phyloP scores from a whole-genome alignment of 2,888 invertebrate genomes.

The Drosophila fulvimacula region DNA sequence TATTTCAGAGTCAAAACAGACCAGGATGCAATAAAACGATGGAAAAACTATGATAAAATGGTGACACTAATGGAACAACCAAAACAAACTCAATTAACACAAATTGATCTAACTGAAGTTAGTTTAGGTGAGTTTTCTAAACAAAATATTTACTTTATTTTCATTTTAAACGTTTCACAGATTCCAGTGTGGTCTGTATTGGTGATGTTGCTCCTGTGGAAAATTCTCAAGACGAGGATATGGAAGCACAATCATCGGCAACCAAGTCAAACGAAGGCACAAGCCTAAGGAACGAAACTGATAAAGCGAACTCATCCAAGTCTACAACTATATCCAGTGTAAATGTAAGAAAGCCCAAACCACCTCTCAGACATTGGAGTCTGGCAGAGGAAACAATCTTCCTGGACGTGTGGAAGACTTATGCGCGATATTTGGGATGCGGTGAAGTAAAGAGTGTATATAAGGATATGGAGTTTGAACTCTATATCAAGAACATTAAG shows the following conservation, averaged over 20 bases:
- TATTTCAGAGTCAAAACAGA: slow-evolving; percentile 1
- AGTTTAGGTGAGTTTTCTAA: slow-evolving; percentile 28
- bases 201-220: slow-evolving; percentile 13
- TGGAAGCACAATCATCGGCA: neutral
- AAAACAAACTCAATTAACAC: neutral
- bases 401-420: slow-evolving; percentile 44
- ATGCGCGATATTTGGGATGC: slow-evolving; percentile 9
- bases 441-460: slow-evolving; percentile 17
- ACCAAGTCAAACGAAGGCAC: neutral
- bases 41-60: slow-evolving; percentile 25
- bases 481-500: slow-evolving; percentile 15
- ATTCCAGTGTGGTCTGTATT: slow-evolving; percentile 6
- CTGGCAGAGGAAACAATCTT: slow-evolving; percentile 39
- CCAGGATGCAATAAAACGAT: neutral
- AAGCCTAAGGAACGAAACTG: neutral
- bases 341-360: neutral
- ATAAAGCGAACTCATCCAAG: neutral
- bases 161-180: slow-evolving; percentile 1
- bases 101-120: neutral
- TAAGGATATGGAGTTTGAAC: slow-evolving; percentile 36
- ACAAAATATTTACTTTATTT: neutral
- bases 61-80: slow-evolving; percentile 12
- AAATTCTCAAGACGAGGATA: neutral
- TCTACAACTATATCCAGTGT: neutral
- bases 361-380: slow-evolving; percentile 30